Evolutionary conservation across 2,888 invertebrate genomes (phyloP).

Genomic region (Nymphalis urticae): DNA sequence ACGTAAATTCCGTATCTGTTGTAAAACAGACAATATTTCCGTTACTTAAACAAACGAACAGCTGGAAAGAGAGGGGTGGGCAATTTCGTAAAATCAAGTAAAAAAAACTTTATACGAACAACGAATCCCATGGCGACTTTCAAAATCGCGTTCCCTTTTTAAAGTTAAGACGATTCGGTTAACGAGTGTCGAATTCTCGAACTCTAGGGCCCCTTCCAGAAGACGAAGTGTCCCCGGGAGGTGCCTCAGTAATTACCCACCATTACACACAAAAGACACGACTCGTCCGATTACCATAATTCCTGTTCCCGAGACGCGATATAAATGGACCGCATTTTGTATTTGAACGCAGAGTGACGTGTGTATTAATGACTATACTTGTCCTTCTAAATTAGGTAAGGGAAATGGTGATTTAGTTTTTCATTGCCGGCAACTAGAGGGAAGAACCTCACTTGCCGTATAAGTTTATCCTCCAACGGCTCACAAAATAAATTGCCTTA

Average conservation of each 20-base stretch:
- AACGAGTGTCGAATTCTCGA: conserved; percentile 79
- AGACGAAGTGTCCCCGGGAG: conserved; percentile 75
- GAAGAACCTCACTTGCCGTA: conserved; percentile 43
- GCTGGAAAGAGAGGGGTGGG: conserved; percentile 41
- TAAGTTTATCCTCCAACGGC: conserved; percentile 37
- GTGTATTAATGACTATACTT: conserved; percentile 81
- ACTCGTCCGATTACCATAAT: conserved; percentile 81
- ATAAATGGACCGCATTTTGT: conserved; percentile 81
- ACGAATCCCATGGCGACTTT: conserved; percentile 71
- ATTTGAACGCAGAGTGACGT: conserved; percentile 78
- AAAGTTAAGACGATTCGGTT: conserved; percentile 79
- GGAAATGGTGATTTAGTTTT: conserved; percentile 79
- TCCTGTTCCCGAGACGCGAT: conserved; percentile 75
- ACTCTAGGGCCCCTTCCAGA: conserved; percentile 63
- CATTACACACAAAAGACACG: conserved; percentile 81
- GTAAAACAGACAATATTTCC: conserved; percentile 49
- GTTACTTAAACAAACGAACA: conserved; percentile 48
- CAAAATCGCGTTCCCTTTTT: conserved; percentile 77
- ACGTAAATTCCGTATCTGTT: conserved; percentile 48
- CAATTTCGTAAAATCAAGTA: conserved; percentile 56
- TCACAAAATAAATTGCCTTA: conserved; percentile 41
- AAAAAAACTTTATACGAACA: conserved; percentile 44
- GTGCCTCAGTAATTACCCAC: conserved; percentile 78
- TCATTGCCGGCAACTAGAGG: conserved; percentile 60
- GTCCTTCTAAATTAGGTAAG: conserved; percentile 80